phyloP scores from a whole-genome alignment of 2,113 vertebrate genomes.

The Dinomys branickii region DNA sequence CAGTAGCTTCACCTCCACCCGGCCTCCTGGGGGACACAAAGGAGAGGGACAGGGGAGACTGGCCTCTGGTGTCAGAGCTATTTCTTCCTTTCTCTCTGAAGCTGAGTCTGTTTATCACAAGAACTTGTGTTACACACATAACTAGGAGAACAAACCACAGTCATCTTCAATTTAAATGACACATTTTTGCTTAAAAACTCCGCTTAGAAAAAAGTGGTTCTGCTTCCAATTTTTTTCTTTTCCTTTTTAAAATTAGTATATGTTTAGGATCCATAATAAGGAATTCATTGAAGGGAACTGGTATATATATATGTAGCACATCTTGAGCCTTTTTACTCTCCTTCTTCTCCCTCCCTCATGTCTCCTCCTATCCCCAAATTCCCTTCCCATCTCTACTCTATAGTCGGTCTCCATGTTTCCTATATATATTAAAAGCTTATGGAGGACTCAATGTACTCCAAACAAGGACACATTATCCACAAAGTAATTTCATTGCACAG shows the following conservation, averaged over 20 bases:
- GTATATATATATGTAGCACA: not conserved
- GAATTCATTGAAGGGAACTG: not conserved
- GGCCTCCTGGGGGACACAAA: not conserved
- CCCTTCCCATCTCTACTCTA: not conserved
- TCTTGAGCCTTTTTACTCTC: not conserved
- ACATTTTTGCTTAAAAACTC: not conserved
- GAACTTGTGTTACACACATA: not conserved
- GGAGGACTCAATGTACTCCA: no score
- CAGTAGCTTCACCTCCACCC: constrained; percentile 55
- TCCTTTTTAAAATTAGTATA: not conserved
- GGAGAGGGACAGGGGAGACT: not conserved
- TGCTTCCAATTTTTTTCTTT: not conserved
- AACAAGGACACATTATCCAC: not conserved
- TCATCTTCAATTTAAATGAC: not conserved
- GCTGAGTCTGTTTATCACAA: not conserved
- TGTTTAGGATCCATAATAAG: not conserved
- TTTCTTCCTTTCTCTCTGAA: not conserved
- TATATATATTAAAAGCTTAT: not conserved
- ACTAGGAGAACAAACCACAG: not conserved
- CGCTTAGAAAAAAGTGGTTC: not conserved
- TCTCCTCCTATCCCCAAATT: not conserved
- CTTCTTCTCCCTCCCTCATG: not conserved
- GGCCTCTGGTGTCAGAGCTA: not conserved
- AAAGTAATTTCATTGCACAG: not conserved
- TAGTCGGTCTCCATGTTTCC: not conserved